Percentiles rank a stretch among this genome's conserved stretches.
Conservation (phyloP, 2,113 vertebrate species). For the Callocephalon fimbriatum region DNA sequence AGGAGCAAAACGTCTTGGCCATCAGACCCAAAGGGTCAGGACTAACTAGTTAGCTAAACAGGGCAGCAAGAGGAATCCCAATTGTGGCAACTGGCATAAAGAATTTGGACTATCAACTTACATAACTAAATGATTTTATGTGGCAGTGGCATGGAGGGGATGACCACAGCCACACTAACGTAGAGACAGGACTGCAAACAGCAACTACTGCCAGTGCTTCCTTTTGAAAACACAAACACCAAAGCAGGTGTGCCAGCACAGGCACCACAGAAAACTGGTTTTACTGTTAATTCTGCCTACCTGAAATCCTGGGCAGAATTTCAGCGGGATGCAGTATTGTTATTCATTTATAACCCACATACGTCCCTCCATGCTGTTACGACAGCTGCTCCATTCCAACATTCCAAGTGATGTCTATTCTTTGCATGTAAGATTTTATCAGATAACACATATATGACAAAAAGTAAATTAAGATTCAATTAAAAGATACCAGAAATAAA, state of each 20-base stretch:
- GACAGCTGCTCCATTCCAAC: neutral
- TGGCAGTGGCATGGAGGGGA: neutral
- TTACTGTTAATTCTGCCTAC: neutral
- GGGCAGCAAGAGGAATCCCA: neutral
- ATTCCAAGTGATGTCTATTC: neutral
- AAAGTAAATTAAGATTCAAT: neutral
- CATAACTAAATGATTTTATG: neutral
- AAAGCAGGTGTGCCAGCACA: neutral
- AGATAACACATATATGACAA: neutral
- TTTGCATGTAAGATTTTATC: neutral
- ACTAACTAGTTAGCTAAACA: neutral
- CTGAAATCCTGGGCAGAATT: neutral
- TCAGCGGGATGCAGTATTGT: neutral
- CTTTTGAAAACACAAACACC: neutral
- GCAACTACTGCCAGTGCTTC: fast-evolving
- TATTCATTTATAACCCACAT: neutral
- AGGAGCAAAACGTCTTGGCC: neutral
- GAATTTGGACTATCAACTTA: neutral
- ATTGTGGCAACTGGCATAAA: neutral
- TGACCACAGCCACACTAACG: neutral
- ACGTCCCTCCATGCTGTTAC: fast-evolving
- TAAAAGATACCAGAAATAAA: neutral
- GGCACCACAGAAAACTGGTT: neutral
- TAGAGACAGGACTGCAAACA: neutral
- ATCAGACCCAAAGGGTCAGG: neutral